Evolutionary conservation across 2,113 vertebrate genomes (phyloP), one percentile per base, ranked within the genome.

Genomic region (Apistogramma diplotaenia): DNA sequence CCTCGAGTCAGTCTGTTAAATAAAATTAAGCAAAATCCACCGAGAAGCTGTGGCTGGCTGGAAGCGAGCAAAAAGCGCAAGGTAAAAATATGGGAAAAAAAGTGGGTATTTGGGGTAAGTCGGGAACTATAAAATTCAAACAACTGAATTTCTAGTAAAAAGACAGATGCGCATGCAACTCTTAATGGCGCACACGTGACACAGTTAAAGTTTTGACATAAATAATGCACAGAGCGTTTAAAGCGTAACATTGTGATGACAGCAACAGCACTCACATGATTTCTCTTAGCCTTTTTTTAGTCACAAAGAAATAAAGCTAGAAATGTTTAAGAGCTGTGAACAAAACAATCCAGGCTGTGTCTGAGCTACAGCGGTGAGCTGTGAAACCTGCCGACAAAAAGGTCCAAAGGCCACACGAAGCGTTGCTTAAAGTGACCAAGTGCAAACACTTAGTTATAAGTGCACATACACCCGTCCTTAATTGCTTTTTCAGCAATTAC

Each of bases 251-350:
- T 11, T 21, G 25, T 31, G 12, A 74, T 71, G 40, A 56, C n/a
- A 15, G 21, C 49, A 74, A 33, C 74, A 21, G 62, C 5, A 58
- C 49, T 56, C 25, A 5, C 62, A 65, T 78, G 25, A 25, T 78
- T 82, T 76, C 21, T 31, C 31, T 33, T 37, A 23, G 23, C 88
- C 81, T 75, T 74, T 74, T 27, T 29, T 74, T 25, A 9, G 37
- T 23, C 73, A 84, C 71, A 84, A 78, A 87, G 25, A 54, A 79
- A 78, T 67, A 58, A 74, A 79, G 31, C 73, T 84, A 81, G 86
- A 76, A 70, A 49, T 10, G 5, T 46, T 15, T 46, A 46, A 49
- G 72, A 55, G 11, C 59, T 53, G 56, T 61, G 37, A 81, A 89
- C 43, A 71, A 70, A 54, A 21, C 33, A 18, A 19, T 21, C 55